Evolutionary conservation across 92 coral and sea anemone genomes (phyloP).

Genomic region (Isaurus tuberculatus): DNA sequence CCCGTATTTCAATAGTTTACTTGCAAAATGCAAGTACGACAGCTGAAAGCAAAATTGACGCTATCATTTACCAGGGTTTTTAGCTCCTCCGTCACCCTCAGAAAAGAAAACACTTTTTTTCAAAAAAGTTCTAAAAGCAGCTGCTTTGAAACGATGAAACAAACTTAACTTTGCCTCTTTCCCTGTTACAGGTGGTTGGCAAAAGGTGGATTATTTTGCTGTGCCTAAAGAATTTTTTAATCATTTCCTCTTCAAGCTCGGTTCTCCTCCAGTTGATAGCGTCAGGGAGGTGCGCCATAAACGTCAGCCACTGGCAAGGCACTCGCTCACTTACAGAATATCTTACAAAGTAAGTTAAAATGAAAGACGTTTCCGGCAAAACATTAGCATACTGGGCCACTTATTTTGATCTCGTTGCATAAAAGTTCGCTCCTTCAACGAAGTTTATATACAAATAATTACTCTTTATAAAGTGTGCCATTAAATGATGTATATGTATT

Average conservation of each 20-base stretch:
- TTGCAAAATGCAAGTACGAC: constrained; percentile 22
- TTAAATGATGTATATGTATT: background rate
- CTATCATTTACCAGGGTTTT: constrained; percentile 10
- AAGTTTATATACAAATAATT: constrained; percentile 4
- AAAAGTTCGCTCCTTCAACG: constrained; percentile 17
- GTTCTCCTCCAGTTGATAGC: constrained; percentile 24
- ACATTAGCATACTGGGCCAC: constrained; percentile 1
- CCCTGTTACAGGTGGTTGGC: constrained; percentile 23
- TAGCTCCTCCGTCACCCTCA: constrained; percentile 16
- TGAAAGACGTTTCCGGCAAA: background rate
- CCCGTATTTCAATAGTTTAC: constrained; percentile 5
- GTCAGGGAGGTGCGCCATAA: constrained; percentile 29
- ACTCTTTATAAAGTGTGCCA: background rate
- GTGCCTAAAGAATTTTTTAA: constrained; percentile 1
- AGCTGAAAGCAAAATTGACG: constrained; percentile 14
- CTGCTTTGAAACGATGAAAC: constrained; percentile 3
- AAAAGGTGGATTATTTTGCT: constrained; percentile 18
- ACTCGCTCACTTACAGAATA: constrained; percentile 4
- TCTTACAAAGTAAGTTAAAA: constrained; percentile 24
- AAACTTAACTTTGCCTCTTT: constrained; percentile 18
- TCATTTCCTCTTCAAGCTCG: constrained; percentile 6
- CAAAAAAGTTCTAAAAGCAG: constrained; percentile 16
- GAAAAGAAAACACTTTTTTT: background rate
- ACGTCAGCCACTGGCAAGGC: constrained; percentile 22
- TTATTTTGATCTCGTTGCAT: background rate